These are phyloP conservation scores for Drosophila mauritiana DNA, from an alignment of 1,140 invertebrate species.

Conservation along the genomic window DNA sequence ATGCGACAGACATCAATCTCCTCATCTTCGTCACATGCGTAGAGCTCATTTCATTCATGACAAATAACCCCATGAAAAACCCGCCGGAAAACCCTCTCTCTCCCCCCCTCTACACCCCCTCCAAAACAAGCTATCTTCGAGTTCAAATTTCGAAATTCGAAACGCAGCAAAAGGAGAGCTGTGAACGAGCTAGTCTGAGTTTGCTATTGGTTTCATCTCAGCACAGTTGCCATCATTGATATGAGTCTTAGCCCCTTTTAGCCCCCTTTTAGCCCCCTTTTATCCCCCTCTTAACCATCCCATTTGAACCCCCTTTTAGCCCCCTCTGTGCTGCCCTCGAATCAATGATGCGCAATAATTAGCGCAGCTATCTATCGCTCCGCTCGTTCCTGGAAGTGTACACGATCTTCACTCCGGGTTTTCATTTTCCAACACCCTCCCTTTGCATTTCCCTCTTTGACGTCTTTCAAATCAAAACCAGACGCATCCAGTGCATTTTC, in stretches of 20 bases:
- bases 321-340: constrained; percentile 1
- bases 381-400: constrained; percentile 18
- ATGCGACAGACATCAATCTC: constrained; percentile 20
- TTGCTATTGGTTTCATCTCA: constrained; percentile 41
- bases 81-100: neutral
- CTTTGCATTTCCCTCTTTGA: constrained; percentile 30
- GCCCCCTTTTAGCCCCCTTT: neutral
- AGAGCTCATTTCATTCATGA: constrained; percentile 71
- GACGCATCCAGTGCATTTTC: constrained; percentile 25
- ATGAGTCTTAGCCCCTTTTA: constrained; percentile 14
- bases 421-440: neutral
- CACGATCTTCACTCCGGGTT: constrained; percentile 7
- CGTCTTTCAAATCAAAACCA: constrained; percentile 56
- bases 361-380: constrained; percentile 64
- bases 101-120: neutral
- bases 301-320: neutral
- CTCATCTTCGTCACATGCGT: constrained; percentile 43
- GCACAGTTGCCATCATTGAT: constrained; percentile 69
- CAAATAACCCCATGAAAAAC: constrained; percentile 8
- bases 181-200: neutral
- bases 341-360: constrained; percentile 79
- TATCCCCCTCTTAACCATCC: neutral
- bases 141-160: constrained; percentile 66
- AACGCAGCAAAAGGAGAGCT: constrained; percentile 40
- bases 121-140: constrained; percentile 32